Percentiles rank a stretch among this genome's conserved stretches.
phyloP scores from a whole-genome alignment of 2,888 invertebrate species.

The Ectropis crepuscularia region DNA sequence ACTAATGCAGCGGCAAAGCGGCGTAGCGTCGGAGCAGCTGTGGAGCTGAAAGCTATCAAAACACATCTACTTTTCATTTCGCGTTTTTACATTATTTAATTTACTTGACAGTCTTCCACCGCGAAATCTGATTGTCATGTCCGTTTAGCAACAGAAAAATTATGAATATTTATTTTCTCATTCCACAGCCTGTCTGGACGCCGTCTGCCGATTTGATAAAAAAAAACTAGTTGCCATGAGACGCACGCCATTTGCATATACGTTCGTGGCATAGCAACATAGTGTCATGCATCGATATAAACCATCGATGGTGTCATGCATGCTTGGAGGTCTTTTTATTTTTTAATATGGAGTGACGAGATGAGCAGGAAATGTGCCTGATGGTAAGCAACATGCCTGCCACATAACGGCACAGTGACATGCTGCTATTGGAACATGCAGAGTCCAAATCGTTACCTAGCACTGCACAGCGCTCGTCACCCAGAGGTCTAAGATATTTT shows the following conservation, averaged over 20 bases:
- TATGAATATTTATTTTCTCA: neutral
- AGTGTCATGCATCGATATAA: neutral
- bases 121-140: neutral
- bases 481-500: no score
- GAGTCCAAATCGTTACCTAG: no score
- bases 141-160: neutral
- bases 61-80: no score
- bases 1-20: no score
- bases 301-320: neutral
- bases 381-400: no score
- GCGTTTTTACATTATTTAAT: neutral
- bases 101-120: neutral
- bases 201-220: neutral
- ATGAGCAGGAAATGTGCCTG: no score
- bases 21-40: no score
- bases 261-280: neutral
- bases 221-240: neutral
- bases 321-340: neutral
- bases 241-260: neutral
- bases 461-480: no score
- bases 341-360: no score
- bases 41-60: no score
- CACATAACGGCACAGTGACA: no score
- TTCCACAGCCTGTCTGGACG: neutral
- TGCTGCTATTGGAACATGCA: no score